Percentiles rank a stretch among this genome's conserved stretches.
Evolutionary conservation across 2,888 invertebrate species (phyloP).

Genomic region (Kryphioiulus occultus): DNA sequence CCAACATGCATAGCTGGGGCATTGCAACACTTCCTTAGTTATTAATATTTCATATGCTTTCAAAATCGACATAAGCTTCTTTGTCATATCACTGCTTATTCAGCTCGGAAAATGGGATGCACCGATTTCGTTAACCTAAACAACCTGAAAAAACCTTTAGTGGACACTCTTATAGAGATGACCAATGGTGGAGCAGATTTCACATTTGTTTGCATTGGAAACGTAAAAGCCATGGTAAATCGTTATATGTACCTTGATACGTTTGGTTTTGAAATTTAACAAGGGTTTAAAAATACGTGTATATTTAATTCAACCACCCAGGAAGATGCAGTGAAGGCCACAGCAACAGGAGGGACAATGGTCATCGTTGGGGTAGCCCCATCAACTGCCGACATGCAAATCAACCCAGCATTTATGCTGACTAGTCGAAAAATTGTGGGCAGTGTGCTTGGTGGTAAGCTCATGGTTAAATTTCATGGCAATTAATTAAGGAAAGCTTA

Average conservation of each 20-base stretch:
- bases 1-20: no score
- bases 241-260: not conserved
- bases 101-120: conserved; percentile 46
- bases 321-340: conserved; percentile 48
- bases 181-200: conserved; percentile 47
- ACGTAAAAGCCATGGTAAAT: conserved; percentile 49
- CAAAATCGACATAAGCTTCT: no score
- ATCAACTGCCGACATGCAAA: conserved; percentile 4
- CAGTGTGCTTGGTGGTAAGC: conserved; percentile 47
- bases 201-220: conserved; percentile 50
- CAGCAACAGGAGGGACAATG: conserved; percentile 44
- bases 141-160: conserved; percentile 19
- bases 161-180: not conserved
- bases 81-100: no score
- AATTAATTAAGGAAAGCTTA: not conserved
- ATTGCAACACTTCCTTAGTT: no score
- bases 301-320: conserved; percentile 2
- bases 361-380: conserved; percentile 51
- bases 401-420: conserved; percentile 41
- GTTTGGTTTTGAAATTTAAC: not conserved
- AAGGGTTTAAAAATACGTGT: not conserved
- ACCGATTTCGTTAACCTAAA: conserved; percentile 43
- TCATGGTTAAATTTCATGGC: not conserved
- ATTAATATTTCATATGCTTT: no score
- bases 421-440: conserved; percentile 46